Conservation (phyloP, 2,113 vertebrate genomes). For the Sprattus sprattus region DNA sequence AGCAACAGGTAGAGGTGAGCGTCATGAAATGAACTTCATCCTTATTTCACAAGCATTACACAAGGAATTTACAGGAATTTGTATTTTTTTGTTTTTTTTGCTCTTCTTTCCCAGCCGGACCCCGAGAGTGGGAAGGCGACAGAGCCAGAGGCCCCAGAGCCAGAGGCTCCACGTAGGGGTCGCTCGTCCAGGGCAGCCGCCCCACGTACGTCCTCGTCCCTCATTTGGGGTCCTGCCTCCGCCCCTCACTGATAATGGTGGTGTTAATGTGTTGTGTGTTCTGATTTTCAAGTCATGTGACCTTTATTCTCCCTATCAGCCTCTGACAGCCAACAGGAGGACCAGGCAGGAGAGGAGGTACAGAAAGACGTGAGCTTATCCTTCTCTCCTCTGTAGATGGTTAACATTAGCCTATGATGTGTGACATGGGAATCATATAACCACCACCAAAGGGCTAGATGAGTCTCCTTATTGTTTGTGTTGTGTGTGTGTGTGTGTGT, state of each 20-base stretch:
- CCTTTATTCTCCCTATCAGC: conserved; percentile 4
- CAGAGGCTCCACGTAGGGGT: conserved; percentile 55
- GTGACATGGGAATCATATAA: background rate
- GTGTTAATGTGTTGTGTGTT: background rate
- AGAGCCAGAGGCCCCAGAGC: conserved; percentile 42
- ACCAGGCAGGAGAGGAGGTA: conserved; percentile 36
- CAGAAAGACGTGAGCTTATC: conserved; percentile 43
- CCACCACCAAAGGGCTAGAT: background rate
- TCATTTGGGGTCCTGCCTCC: background rate
- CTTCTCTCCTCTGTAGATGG: background rate
- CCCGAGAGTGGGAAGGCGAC: conserved; percentile 42
- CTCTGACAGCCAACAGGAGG: conserved; percentile 43
- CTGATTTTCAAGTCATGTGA: background rate
- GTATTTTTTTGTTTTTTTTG: no score
- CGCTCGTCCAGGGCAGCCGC: conserved; percentile 47
- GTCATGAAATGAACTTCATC: background rate
- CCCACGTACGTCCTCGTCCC: conserved; percentile 11
- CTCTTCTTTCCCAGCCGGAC: conserved; percentile 41
- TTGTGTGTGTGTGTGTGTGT: background rate
- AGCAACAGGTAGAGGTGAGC: background rate
- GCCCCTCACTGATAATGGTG: background rate
- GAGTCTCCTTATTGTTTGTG: background rate
- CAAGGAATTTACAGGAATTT: background rate
- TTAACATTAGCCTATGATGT: background rate
- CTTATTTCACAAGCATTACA: background rate